A percentile compares a stretch with the other conserved stretches of the same genome.
phyloP scores from a whole-genome alignment of 2,113 vertebrate species.

The Chiloscyllium plagiosum region DNA sequence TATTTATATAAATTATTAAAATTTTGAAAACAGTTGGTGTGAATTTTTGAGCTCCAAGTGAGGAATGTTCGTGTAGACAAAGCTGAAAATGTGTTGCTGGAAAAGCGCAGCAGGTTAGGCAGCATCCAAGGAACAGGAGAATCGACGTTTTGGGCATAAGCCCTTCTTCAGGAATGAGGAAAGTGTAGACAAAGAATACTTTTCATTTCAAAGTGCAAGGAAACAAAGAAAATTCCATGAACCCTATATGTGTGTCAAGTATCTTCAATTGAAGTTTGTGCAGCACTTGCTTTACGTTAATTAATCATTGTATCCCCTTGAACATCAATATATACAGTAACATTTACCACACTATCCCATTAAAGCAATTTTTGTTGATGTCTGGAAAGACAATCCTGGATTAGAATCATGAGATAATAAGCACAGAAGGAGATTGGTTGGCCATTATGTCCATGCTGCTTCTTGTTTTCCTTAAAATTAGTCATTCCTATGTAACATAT shows the following conservation, averaged over 20 bases:
- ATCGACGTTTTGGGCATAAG: too few species aligned
- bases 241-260: background rate
- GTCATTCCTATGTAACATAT: background rate
- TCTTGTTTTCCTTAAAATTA: too few species aligned
- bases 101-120: too few species aligned
- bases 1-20: background rate
- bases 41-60: background rate
- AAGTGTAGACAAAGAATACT: background rate
- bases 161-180: too few species aligned
- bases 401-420: background rate
- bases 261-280: background rate
- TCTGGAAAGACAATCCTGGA: background rate
- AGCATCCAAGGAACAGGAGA: too few species aligned
- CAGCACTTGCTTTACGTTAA: background rate
- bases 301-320: background rate
- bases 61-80: background rate
- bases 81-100: too few species aligned
- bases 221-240: background rate
- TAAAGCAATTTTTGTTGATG: background rate
- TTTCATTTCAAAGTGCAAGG: background rate
- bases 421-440: too few species aligned
- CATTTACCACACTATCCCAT: background rate
- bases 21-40: background rate
- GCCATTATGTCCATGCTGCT: too few species aligned
- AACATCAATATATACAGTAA: background rate